These are phyloP conservation scores for Platygyra sinensis DNA, from an alignment of 64 coral and sea anemone genomes.

Conservation along the genomic window DNA sequence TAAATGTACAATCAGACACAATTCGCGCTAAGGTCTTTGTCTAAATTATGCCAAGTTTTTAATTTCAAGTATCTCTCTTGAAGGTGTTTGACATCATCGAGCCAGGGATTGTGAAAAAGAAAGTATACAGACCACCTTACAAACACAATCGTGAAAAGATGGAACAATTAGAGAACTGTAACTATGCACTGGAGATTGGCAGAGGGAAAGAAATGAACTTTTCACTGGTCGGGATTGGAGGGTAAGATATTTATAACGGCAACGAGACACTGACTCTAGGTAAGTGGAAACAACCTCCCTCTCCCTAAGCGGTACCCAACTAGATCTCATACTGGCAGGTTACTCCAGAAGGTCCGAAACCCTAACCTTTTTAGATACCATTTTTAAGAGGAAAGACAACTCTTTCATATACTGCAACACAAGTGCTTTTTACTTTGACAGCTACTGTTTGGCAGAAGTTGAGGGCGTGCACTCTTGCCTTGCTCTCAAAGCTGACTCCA, in stretches of 20 bases:
- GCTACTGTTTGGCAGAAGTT: conserved; percentile 97
- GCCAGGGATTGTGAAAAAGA: conserved; percentile 80
- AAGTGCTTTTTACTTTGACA: not conserved
- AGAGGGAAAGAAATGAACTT: conserved; percentile 56
- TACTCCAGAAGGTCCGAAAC: no score
- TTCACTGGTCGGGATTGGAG: conserved; percentile 85
- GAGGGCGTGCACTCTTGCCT: conserved; percentile 87
- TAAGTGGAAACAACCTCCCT: conserved; percentile 15
- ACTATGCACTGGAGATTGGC: conserved; percentile 88
- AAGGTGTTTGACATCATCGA: conserved; percentile 87
- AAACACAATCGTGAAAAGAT: conserved; percentile 92
- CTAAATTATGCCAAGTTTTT: no score
- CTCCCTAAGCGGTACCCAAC: no score
- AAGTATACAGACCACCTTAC: conserved; percentile 68
- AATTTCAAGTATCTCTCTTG: not conserved
- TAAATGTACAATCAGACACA: no score
- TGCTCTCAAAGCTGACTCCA: conserved; percentile 68
- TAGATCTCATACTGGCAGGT: no score
- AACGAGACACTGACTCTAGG: conserved; percentile 80
- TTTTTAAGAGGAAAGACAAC: no score
- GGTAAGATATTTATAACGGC: conserved; percentile 86
- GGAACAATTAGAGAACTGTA: conserved; percentile 96
- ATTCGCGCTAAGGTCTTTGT: no score
- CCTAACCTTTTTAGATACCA: no score
- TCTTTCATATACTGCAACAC: no score